Evolutionary conservation across 2,797 vertebrate genomes (phyloP).

Genomic region (Oceanodroma leucorhoa): DNA sequence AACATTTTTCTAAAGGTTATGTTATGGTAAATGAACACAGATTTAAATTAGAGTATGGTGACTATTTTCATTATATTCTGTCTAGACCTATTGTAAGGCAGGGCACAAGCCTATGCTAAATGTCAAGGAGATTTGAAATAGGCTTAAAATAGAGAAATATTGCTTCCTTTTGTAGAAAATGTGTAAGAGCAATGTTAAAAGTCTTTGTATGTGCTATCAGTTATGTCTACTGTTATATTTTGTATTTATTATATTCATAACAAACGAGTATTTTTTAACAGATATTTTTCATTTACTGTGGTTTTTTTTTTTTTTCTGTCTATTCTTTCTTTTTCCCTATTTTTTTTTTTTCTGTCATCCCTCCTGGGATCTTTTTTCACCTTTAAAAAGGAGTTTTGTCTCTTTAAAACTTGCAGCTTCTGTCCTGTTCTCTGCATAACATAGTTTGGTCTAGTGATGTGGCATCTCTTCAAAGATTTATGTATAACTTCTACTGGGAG

Average conservation of each 20-base stretch:
- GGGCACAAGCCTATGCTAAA: background rate
- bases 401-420: background rate
- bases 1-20: background rate
- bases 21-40: background rate
- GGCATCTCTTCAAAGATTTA: background rate
- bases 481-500: background rate
- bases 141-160: background rate
- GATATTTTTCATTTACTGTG: background rate
- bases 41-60: background rate
- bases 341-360: background rate
- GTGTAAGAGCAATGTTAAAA: background rate
- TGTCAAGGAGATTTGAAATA: background rate
- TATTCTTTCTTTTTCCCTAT: background rate
- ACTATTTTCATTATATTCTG: background rate
- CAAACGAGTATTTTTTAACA: background rate
- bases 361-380: background rate
- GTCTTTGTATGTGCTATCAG: background rate
- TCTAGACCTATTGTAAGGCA: background rate
- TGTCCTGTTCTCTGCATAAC: background rate
- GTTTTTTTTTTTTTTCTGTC: fast-evolving
- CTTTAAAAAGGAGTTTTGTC: background rate
- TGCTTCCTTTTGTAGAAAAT: background rate
- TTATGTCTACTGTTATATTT: background rate
- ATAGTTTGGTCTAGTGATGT: background rate
- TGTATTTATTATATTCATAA: background rate